phyloP scores from a whole-genome alignment of 2,797 vertebrate genomes.

The Melopsittacus undulatus region DNA sequence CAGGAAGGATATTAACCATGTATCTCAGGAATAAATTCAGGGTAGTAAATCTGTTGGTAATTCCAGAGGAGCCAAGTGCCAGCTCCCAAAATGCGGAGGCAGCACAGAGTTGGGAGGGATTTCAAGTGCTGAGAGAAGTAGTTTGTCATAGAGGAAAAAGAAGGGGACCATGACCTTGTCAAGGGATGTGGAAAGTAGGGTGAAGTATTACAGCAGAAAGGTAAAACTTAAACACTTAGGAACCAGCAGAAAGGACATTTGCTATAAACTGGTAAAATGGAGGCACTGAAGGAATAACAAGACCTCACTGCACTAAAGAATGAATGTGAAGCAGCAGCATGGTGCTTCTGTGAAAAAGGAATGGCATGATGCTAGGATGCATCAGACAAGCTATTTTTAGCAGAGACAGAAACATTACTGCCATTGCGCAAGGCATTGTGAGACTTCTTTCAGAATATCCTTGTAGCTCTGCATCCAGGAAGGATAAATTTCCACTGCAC shows the following conservation, averaged over 20 bases:
- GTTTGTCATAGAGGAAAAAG: background rate
- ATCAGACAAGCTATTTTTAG: conserved; percentile 66
- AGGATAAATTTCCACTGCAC: background rate
- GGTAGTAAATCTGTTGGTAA: background rate
- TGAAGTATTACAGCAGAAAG: background rate
- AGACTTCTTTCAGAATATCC: conserved; percentile 33
- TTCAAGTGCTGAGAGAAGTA: background rate
- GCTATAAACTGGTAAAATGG: background rate
- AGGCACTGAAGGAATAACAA: background rate
- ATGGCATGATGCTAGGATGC: conserved; percentile 5
- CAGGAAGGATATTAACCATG: background rate
- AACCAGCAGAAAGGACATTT: background rate
- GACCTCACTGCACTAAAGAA: background rate
- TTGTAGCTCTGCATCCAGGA: background rate
- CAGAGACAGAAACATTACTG: conserved; percentile 38
- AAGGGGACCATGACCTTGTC: background rate
- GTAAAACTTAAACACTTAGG: background rate
- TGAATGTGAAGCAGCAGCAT: background rate
- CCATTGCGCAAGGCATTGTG: conserved; percentile 7
- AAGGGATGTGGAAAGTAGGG: background rate
- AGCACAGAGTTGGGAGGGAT: background rate
- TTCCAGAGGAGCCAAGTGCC: background rate
- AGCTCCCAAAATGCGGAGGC: background rate
- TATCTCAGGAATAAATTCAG: background rate
- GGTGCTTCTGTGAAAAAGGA: conserved; percentile 23